Percentiles rank a stretch among this genome's conserved stretches.
phyloP scores from a whole-genome alignment of 2,888 invertebrate species.

The Troilus luridus region DNA sequence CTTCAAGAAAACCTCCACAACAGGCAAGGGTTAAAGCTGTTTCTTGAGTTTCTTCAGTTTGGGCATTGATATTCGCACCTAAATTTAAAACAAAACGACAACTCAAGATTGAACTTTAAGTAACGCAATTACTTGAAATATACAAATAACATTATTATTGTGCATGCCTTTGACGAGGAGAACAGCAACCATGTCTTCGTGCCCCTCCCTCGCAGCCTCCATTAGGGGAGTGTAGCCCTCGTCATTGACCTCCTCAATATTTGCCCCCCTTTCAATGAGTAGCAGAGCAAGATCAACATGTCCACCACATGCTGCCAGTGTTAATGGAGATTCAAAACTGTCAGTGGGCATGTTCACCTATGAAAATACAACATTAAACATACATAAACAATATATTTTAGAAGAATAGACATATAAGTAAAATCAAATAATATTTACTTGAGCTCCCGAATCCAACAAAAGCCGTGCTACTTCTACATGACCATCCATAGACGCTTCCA shows the following conservation, averaged over 20 bases:
- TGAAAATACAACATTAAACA: slow-evolving; percentile 15
- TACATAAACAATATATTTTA: background rate
- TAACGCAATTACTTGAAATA: background rate
- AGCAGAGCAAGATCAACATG: slow-evolving; percentile 97
- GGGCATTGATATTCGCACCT: slow-evolving; percentile 94
- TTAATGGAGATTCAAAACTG: slow-evolving; percentile 98
- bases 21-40: slow-evolving; percentile 95
- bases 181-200: slow-evolving; percentile 97
- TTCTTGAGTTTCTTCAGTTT: slow-evolving; percentile 98
- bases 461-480: slow-evolving; percentile 97
- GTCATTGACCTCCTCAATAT: slow-evolving; percentile 99
- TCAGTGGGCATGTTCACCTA: slow-evolving; percentile 98
- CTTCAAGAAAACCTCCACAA: slow-evolving; percentile 95
- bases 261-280: slow-evolving; percentile 95
- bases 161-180: slow-evolving; percentile 85
- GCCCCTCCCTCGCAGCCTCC: slow-evolving; percentile 99
- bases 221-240: slow-evolving; percentile 99
- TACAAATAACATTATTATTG: background rate
- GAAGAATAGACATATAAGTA: background rate
- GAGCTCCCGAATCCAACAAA: slow-evolving; percentile 95
- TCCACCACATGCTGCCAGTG: slow-evolving; percentile 98
- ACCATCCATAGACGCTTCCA: slow-evolving; percentile 99
- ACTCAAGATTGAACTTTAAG: background rate
- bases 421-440: slow-evolving; percentile 71
- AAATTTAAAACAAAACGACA: slow-evolving; percentile 19